Evolutionary conservation across 1,140 invertebrate genomes (phyloP).

Genomic region (Adoxophyes honmai): DNA sequence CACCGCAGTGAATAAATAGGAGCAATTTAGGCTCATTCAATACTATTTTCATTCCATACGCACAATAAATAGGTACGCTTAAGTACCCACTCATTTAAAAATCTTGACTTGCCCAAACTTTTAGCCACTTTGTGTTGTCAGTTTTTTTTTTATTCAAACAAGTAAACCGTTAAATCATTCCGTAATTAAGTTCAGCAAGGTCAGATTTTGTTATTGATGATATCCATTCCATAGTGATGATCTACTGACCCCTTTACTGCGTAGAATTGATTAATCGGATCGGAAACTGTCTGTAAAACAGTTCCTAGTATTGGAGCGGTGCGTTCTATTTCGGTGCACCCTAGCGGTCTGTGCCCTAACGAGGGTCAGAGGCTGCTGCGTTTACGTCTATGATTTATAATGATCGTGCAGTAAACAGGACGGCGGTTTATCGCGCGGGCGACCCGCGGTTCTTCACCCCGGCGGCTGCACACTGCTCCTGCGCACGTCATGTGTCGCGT

Average conservation of each 20-base stretch:
- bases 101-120: too few relatives aligned
- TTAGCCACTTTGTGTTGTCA: too few relatives aligned
- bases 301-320: background rate
- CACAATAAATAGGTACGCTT: too few relatives aligned
- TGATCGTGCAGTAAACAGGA: conserved; percentile 47
- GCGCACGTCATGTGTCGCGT: background rate
- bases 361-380: conserved; percentile 49
- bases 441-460: conserved; percentile 57
- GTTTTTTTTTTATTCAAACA: too few relatives aligned
- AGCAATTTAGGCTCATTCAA: too few relatives aligned
- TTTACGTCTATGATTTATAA: conserved; percentile 62
- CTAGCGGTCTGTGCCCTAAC: conserved; percentile 32
- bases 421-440: conserved; percentile 43
- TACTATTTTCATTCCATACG: too few relatives aligned
- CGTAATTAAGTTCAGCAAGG: conserved; percentile 8
- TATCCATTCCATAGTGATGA: conserved; percentile 40
- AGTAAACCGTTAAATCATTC: background rate
- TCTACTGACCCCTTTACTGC: conserved; percentile 37
- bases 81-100: too few relatives aligned
- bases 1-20: background rate
- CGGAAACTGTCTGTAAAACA: background rate
- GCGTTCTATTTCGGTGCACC: conserved; percentile 30
- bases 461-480: conserved; percentile 14
- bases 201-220: conserved; percentile 4
- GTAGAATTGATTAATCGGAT: conserved; percentile 21